A percentile compares a stretch with the other conserved stretches of the same genome.
Evolutionary conservation across 2,797 vertebrate genomes (phyloP).

Genomic region (Hyperoplus lanceolatus): DNA sequence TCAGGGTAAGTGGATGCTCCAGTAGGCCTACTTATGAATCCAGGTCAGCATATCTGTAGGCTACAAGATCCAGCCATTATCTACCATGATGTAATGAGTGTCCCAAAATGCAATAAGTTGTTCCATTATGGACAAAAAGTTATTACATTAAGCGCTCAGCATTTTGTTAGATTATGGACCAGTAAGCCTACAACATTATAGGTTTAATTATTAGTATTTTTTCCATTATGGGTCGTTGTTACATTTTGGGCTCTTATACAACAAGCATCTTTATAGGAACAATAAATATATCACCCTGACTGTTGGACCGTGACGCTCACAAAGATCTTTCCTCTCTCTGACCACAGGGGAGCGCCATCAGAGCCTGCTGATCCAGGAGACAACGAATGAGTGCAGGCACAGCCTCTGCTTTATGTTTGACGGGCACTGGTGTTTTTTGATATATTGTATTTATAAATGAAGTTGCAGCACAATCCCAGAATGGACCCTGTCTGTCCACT

Average conservation of each 20-base stretch:
- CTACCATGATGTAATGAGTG: too few relatives aligned
- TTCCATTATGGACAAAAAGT: background rate
- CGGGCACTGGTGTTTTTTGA: constrained; percentile 12
- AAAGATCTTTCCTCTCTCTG: constrained; percentile 40
- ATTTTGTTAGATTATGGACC: too few relatives aligned
- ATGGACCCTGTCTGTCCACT: background rate
- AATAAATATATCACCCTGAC: too few relatives aligned
- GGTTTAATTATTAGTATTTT: too few relatives aligned
- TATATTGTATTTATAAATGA: constrained; percentile 34
- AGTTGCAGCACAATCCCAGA: background rate
- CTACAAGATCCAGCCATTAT: background rate
- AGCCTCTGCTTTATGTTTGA: constrained; percentile 11
- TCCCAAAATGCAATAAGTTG: too few relatives aligned
- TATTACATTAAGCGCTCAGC: too few relatives aligned
- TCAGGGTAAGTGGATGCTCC: constrained; percentile 76
- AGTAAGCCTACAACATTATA: too few relatives aligned
- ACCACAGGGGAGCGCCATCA: constrained; percentile 74
- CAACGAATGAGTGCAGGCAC: constrained; percentile 45
- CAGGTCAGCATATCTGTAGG: background rate
- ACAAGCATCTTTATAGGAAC: too few relatives aligned
- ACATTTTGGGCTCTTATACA: too few relatives aligned
- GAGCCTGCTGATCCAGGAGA: constrained; percentile 56
- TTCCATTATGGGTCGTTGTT: too few relatives aligned
- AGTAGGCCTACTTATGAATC: background rate
- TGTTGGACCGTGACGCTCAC: background rate